Conservation (phyloP, 2,113 vertebrate species). For the Fukomys damarensis region DNA sequence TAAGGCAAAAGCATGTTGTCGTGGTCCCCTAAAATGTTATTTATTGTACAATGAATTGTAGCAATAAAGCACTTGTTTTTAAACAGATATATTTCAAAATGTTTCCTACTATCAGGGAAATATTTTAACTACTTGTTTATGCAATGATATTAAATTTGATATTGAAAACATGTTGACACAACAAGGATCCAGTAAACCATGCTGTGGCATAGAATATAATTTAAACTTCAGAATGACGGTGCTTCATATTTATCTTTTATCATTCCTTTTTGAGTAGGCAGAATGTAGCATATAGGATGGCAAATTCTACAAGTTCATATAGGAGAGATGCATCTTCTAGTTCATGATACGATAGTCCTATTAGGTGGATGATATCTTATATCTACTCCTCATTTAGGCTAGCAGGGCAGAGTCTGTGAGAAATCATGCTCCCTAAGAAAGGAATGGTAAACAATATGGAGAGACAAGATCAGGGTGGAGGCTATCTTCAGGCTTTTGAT, state of each 20-base stretch:
- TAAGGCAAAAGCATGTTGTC: background rate
- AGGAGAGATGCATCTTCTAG: background rate
- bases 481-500: background rate
- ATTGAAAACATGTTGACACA: background rate
- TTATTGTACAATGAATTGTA: background rate
- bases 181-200: background rate
- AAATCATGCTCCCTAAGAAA: background rate
- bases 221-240: background rate
- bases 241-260: background rate
- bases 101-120: background rate
- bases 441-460: background rate
- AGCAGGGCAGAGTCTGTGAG: background rate
- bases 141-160: background rate
- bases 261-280: background rate
- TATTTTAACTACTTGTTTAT: background rate
- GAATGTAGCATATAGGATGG: background rate
- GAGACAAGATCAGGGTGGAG: background rate
- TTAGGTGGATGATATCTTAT: background rate
- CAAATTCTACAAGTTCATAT: background rate
- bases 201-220: background rate
- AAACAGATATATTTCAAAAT: background rate
- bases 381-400: background rate
- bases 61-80: background rate
- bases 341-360: background rate
- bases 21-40: background rate